Evolutionary conservation across 2,797 vertebrate genomes (phyloP), one percentile per base, ranked within the genome.

Genomic region (Nasua narica): DNA sequence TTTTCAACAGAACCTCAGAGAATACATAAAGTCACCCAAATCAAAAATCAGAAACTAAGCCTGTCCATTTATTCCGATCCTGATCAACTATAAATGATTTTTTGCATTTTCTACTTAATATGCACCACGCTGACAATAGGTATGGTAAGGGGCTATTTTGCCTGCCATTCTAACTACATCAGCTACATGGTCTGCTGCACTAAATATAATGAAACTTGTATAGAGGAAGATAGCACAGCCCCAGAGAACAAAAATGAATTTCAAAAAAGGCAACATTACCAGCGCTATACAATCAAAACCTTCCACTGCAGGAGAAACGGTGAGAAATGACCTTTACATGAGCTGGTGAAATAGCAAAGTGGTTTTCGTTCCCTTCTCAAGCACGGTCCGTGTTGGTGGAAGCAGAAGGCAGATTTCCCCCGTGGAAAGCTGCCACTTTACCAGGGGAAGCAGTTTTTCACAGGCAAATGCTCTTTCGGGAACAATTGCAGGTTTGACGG

Each of bases 211-310:
- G 79, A 94, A 56, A 18, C 86, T 12, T 0, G 14, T 78, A 15
- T 19, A 74, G 46, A 40, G 40, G 52, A 37, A 96, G 70, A 67
- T 21, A 97, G 69, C 25, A 35, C 23, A 65, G 67, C 32, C 87
- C 96, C 32, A 9, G 69, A 97, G 78, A 92, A 90, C 35, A 76
- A 93, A 85, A 95, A 95, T 88, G 96, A 83, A 37, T 84, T 96
- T 97, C 94, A 60, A 87, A 93, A 85, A 92, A 96, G 78, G 43
- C 87, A 70, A 87, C 94, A 91, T 97, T 96, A 87, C 54, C 40
- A 35, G 74, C 79, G 58, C 54, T 87, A 0, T 32, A 48, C 74
- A 94, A 85, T 65, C 77, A 93, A 52, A 96, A 79, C 84, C 40
- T 97, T 69, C 92, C 35, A 14, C 86, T 10, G 92, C 40, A 50